Percentiles rank a stretch among this genome's conserved stretches.
Conservation (phyloP, 2,888 invertebrate species). For the Pachymerium ferrugineum region DNA sequence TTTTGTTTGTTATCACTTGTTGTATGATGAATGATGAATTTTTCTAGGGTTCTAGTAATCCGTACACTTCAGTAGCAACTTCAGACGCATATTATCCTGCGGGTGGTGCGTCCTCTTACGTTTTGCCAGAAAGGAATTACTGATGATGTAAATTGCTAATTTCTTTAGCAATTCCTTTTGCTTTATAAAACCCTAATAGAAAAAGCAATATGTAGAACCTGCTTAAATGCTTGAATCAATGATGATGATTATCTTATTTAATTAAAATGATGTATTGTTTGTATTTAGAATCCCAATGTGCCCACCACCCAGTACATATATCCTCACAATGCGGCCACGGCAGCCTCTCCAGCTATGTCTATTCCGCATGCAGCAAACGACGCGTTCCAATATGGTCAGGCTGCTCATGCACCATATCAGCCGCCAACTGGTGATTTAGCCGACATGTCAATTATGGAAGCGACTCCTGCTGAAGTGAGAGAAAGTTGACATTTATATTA, state of each 20-base stretch:
- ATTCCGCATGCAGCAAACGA: conserved; percentile 13
- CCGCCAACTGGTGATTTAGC: conserved; percentile 31
- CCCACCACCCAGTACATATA: conserved; percentile 27
- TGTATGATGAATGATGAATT: background rate
- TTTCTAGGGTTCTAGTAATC: conserved; percentile 24
- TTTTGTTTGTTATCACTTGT: too few species aligned
- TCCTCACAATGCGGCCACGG: conserved; percentile 31
- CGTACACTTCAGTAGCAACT: conserved; percentile 27
- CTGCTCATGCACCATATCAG: conserved; percentile 29
- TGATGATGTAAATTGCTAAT: conserved; percentile 28
- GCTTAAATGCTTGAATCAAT: background rate
- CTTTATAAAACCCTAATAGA: background rate
- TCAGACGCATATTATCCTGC: background rate
- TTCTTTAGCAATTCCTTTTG: background rate
- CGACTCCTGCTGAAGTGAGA: conserved; percentile 31
- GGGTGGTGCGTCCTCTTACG: conserved; percentile 33
- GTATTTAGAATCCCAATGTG: conserved; percentile 30
- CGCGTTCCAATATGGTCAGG: conserved; percentile 20
- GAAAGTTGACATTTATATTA: background rate
- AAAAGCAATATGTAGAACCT: background rate
- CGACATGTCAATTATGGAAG: conserved; percentile 34
- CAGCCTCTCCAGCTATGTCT: conserved; percentile 30
- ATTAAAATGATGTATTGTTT: too few species aligned
- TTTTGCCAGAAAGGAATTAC: conserved; percentile 37
- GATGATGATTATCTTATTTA: too few species aligned